Evolutionary conservation across 2,888 invertebrate species (phyloP), one percentile per base, ranked within the genome.

Genomic region (Troides aeacus): DNA sequence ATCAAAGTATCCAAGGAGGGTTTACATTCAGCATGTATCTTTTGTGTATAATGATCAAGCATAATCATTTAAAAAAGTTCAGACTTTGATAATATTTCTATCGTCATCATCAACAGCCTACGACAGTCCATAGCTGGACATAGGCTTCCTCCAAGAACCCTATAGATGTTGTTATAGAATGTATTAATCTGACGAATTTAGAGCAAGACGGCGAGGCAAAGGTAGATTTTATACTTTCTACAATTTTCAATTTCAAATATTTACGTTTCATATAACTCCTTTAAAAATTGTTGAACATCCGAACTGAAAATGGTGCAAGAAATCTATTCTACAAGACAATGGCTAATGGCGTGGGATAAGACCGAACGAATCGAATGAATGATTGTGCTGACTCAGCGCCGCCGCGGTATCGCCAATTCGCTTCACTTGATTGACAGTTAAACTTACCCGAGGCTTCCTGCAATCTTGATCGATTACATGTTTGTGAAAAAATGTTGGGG

Each of bases 361-460:
- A 15, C 10, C 21, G 68, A 36, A 21, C 30, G 68, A 64, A 68
- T 68, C 36, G 53, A 68, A 59, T 58, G 63, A 68, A 68, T 68
- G 46, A 62, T 64, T 50, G 50, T 39, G 59, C 68, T 68, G 58
- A 59, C 63, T 68, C 58, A 68, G 57, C 63, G 56, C 30, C 50
- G 24, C 23, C 39, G 61, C 66, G 62, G 62, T 67, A 62, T 67
- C 66, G 66, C 66, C 53, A 46, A 24, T 68, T 50, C 58, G 50
- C 63, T 46, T 46, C 21, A 12, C 36, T 57, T 68, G 68, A 68
- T 68, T 59, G 68, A 68, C 68, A 64, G 59, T 62, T 67, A 53
- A 67, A 67, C 66, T 63, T 64, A 62, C 62, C 62, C 68, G 42
- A 46, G 46, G 58, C 62, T 68, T 68, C 62, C 62, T 62, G 58